Evolutionary conservation across 2,888 invertebrate species (phyloP), one percentile per base, ranked within the genome.

Genomic region (Nasonia oneida): DNA sequence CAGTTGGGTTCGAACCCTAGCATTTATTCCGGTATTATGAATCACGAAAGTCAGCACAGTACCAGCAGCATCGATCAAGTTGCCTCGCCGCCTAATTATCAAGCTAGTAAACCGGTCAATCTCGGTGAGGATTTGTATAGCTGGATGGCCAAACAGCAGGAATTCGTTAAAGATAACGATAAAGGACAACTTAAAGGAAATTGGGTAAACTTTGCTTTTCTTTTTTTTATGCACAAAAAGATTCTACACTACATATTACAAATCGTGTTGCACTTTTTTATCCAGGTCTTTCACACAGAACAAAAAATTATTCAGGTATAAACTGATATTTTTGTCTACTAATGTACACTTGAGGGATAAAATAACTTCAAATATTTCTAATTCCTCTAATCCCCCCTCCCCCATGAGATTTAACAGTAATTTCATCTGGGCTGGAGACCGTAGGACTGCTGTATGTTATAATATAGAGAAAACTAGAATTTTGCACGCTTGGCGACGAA

Each of bases 121-220:
- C 95, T 95, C 29, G 95, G 96, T n/a, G 98, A 98, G 91, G 98
- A 98, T 93, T 94, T 99, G 71, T 98, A 99, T 93, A 97, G 97
- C 90, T 99, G 98, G 98, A 98, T 99, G 98, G 98, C 98, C 1
- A 97, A 98, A 90, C 98, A 98, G 90, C 97, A 98, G 89, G 95
- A 95, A 87, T 94, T 94, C 87, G 93, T 94, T 83, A 93, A 94
- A 18, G 93, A 93, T 80, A 92, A 92, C 73, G 95, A 93, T 57
- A 93, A 91, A 85, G 90, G 89, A 85, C 92, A 92, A 87, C 89
- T 93, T 18, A 93, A 92, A 87, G 93, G 93, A 86, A 93, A 93
- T 87, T 94, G 94, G 94, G 94, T 93, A 88, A 89, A 91, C 80
- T 64, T 75, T 42, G 8, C 5, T 78, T n/a, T 33, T 18, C 29